These are phyloP conservation scores for Hartigia nigra DNA, from an alignment of 2,888 invertebrate genomes.

Conservation along the genomic window DNA sequence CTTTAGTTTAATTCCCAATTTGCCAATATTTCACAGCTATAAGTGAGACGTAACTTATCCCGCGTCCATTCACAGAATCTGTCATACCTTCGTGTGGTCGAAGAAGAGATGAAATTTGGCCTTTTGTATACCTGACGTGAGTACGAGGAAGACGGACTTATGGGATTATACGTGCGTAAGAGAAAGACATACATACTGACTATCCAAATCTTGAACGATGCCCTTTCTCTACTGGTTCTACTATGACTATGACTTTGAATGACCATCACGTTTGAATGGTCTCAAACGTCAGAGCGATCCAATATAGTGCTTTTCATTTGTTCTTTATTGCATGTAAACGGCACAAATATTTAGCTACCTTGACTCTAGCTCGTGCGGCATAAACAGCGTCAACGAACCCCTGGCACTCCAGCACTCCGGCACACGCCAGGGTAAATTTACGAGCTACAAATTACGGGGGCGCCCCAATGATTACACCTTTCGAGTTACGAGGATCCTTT, in stretches of 20 bases:
- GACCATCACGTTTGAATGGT: background rate
- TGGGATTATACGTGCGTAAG: no score
- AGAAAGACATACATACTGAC: no score
- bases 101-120: background rate
- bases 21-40: no score
- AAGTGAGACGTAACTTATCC: no score
- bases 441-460: slow-evolving; percentile 13
- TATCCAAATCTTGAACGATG: background rate
- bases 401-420: background rate
- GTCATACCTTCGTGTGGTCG: background rate
- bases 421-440: slow-evolving; percentile 6
- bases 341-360: background rate
- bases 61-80: no score
- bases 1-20: no score
- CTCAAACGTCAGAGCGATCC: background rate
- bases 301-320: background rate
- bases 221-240: background rate
- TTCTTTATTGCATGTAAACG: background rate
- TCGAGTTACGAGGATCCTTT: slow-evolving; percentile 5
- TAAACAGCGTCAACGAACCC: background rate
- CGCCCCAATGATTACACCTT: slow-evolving; percentile 11
- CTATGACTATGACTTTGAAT: background rate
- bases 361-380: background rate
- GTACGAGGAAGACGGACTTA: background rate
- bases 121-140: background rate